Base-by-base conservation (phyloP, 2,797 vertebrate species). In the Hydrocynus forskahlii region DNA sequence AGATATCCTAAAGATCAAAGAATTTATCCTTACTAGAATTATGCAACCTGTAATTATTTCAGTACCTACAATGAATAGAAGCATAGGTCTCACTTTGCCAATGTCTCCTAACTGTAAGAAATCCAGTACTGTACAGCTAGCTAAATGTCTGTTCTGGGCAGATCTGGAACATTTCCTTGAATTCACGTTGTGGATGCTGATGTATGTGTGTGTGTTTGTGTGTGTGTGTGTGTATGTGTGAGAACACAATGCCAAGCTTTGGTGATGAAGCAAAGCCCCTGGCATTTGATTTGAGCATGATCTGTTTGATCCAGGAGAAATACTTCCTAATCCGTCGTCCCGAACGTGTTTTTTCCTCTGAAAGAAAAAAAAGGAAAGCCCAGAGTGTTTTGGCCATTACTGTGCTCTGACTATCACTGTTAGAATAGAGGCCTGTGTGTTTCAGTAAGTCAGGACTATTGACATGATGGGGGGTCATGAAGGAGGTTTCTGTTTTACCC, bases 291-390 rank as follows among this genome's bases (percentile, higher is more conserved):
- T 69, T 50, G 43, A 14, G 23, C 17, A 12, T 69, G 63, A 78
- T 78, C 76, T 29, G 52, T 78, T 67, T 78, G 63, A 78, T 78
- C 62, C 76, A 68, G 63, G 38, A 43, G 76, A 57, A 17, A 66
- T 35, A 0, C 63, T 66, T 10, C 14, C 35, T 38, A 66, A 38
- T 66, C 35, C 35, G 7, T 66, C 7, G 7, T n/a, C 63, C 35
- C 1, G 60, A 7, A 1, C 17, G 21, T 23, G 8, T 16, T 3
- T 35, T 35, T 35, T 35, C 0, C 16, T 66, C 35, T 19, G 6
- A 4, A 63, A 63, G 14, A 16, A 4, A 62, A 29, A 29, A 62
- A 55, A 8, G 17, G 25, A 3, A 66, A 40, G 63, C 9, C 23
- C 12, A 29, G 7, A 25, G 23, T 14, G 60, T 40, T 19, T 40